Conservation (phyloP, 2,888 invertebrate species). For the Epinotia demarniana region DNA sequence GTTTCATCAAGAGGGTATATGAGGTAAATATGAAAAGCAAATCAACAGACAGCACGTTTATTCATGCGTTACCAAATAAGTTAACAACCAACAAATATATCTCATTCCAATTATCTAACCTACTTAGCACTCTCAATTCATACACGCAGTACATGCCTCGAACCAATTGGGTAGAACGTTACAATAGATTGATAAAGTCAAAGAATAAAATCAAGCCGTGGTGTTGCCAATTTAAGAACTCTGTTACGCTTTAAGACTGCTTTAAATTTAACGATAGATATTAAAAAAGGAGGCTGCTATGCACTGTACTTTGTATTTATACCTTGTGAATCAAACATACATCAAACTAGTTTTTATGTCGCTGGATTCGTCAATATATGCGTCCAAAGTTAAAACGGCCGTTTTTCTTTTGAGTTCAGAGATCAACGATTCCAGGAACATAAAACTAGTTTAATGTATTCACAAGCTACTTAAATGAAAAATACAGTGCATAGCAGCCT, state of each 20-base stretch:
- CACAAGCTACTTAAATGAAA: no score
- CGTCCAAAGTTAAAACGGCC: no score
- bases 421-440: no score
- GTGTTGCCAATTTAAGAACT: not conserved
- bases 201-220: not conserved
- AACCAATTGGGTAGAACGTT: not conserved
- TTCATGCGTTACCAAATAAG: constrained; percentile 49
- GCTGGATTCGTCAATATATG: no score
- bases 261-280: no score
- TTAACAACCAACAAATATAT: constrained; percentile 48
- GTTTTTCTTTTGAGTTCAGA: no score
- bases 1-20: not conserved
- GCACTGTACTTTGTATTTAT: no score
- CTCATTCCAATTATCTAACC: constrained; percentile 45
- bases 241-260: not conserved
- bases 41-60: constrained; percentile 50
- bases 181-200: not conserved
- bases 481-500: no score
- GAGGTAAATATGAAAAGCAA: constrained; percentile 4
- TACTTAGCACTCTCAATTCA: constrained; percentile 35
- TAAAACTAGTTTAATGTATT: no score
- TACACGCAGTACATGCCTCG: constrained; percentile 35
- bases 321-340: no score
- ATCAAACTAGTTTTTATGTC: no score
- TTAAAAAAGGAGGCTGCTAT: no score